Evolutionary conservation across 2,888 invertebrate species (phyloP), one percentile per base, ranked within the genome.

Genomic region (Imbricaverruca yamaguchii): DNA sequence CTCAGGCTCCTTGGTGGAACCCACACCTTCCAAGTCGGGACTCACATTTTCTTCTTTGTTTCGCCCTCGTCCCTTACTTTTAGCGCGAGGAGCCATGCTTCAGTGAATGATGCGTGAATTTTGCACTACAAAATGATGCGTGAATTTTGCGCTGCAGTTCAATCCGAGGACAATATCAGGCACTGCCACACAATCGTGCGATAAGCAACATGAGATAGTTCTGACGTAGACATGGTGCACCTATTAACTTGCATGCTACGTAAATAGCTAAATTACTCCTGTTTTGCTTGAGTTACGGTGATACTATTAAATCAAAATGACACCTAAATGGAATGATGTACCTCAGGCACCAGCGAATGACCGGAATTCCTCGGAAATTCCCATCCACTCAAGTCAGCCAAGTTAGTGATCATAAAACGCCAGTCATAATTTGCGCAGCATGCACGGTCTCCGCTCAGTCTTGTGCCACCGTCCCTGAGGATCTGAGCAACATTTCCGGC

Each of bases 361-460:
- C 74, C 55, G 74, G 74, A 74, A 74, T 74, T 55, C 74, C 55
- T 23, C 53, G 21, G 74, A 21, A 55, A 53, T 74, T 74, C 74
- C 74, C 74, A 74, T 74, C 74, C 74, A 74, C 74, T 74, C 55
- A 74, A n/a, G 74, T 55, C 21, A 18, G 74, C 74, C 21, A 18
- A 55, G 53, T 55, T 55, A 55, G 55, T 55, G 53, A 55, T 74
- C 74, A 55, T 74, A 74, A 74, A 53, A 55, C 55, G 74, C 21
- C 74, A 74, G 74, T 21, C 74, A 55, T 74, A 74, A 74, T 74
- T 74, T 74, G 74, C 21, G 9, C 74, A 21, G 55, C 9, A 6
- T 74, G 74, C 74, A 74, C 74, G 53, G 53, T 74, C 74, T 21
- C 55, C 10, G 55, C 74, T 69, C 69, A 69, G 39, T 2, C 55